Evolutionary conservation across 2,797 vertebrate genomes (phyloP), one percentile per base, ranked within the genome.

Genomic region (Dendrocincla fuliginosa): DNA sequence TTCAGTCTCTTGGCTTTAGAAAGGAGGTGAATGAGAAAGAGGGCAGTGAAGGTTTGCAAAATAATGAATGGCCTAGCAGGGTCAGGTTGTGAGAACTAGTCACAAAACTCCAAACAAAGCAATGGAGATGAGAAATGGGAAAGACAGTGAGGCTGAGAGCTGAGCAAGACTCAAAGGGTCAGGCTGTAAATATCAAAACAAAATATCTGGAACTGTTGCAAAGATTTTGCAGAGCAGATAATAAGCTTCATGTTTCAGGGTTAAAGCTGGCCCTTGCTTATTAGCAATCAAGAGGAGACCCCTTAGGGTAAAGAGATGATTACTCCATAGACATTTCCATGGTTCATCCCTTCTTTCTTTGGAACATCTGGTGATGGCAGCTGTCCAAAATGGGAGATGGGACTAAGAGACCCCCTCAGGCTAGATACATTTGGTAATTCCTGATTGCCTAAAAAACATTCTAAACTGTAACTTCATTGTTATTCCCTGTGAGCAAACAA

Each of bases 341-440:
- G n/a, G 85, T 67, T 94, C 78, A 60, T 83, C 39, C 25, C 59
- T 79, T 53, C 67, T 94, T 89, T 41, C 59, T 93, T 92, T 7
- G 1, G 76, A 90, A 93, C 93, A 96, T 93, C 93, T 96, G 95
- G 74, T 84, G 80, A 60, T 95, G 95, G 93, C 85, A 90, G 50
- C 80, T 75, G 42, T 39, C 76, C 90, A 92, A 84, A 94, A 46
- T 92, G 69, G 89, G 84, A 94, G 68, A 96, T 68, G 60, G 56
- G 74, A 84, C 50, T 77, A 50, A 89, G 53, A 88, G 89, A 86
- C 14, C 56, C 79, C 84, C 87, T 88, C 4, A 0, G 52, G 89
- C 60, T 56, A 87, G 37, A 90, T 76, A 56, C 25, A 85, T 70
- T 89, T 67, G 59, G 52, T 59, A 96, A 88, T 93, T 93, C 63